These are phyloP conservation scores for Centroberyx gerrardi DNA, from an alignment of 2,797 vertebrate genomes.

Conservation along the genomic window DNA sequence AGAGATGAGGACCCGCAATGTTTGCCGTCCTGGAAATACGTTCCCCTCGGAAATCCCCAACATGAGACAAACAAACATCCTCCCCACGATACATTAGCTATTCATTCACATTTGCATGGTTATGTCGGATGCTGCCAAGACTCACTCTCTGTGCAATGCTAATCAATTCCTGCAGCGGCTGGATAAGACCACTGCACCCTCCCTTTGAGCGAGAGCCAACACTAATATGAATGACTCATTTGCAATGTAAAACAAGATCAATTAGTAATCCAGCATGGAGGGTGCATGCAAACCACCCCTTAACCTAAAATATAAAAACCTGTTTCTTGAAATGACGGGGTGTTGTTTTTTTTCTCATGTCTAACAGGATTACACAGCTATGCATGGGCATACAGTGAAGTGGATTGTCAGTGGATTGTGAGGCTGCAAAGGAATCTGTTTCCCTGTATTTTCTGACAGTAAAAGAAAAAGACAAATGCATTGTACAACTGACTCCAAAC, in stretches of 20 bases:
- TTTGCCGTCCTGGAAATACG: slow-evolving; percentile 62
- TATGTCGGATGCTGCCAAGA: slow-evolving; percentile 72
- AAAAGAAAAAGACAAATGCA: slow-evolving; percentile 23
- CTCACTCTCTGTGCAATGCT: slow-evolving; percentile 79
- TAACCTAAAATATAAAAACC: slow-evolving; percentile 63
- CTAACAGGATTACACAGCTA: slow-evolving; percentile 66
- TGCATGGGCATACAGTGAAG: slow-evolving; percentile 32
- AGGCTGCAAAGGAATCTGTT: slow-evolving; percentile 40
- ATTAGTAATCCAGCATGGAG: slow-evolving; percentile 80
- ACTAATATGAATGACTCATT: slow-evolving; percentile 86
- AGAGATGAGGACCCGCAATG: slow-evolving; percentile 28
- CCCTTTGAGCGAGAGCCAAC: slow-evolving; percentile 79
- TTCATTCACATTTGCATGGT: slow-evolving; percentile 79
- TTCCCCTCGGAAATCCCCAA: slow-evolving; percentile 63
- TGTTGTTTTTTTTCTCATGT: slow-evolving; percentile 38
- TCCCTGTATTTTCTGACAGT: neutral
- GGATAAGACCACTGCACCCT: slow-evolving; percentile 81
- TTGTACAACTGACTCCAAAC: slow-evolving; percentile 9
- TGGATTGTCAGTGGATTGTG: slow-evolving; percentile 18
- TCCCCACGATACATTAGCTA: slow-evolving; percentile 77
- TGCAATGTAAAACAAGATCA: slow-evolving; percentile 87
- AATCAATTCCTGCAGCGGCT: slow-evolving; percentile 83
- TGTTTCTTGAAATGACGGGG: slow-evolving; percentile 40
- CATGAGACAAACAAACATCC: slow-evolving; percentile 78
- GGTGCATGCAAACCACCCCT: slow-evolving; percentile 64